Base-by-base conservation (phyloP, 2,888 invertebrate species). In the Periphyllus acericola region DNA sequence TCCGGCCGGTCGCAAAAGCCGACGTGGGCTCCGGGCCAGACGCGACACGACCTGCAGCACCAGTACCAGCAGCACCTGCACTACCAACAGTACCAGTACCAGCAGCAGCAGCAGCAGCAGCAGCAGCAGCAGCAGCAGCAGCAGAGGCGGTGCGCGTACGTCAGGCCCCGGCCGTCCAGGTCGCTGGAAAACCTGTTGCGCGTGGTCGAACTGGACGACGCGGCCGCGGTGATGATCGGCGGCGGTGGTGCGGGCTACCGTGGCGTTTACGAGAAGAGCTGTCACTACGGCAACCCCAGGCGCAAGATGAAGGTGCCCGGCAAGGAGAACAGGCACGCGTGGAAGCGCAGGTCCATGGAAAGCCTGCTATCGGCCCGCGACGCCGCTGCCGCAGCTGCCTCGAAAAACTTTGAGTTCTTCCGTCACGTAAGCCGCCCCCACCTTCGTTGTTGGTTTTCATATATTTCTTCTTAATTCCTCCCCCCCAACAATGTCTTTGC, bases 301-400 rank as follows among this genome's bases (percentile, higher is more conserved):
- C 89, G 89, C 14, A 87, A 90, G 90, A 91, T 74, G 88, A 46
- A 83, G 89, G 75, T 84, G 83, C 29, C 89, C 5, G 89, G 89
- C 32, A 89, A 89, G 36, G 89, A 89, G 86, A 92, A 93, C 91
- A 93, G 93, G 89, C 92, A 93, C 90, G 92, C 92, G 90, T 93
- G 93, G 89, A 93, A 93, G n/a, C 92, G 95, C 76, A 93, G 94
- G 89, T 95, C 95, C 0, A 95, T 95, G 94, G 95, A 95, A 91
- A 95, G 95, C 91, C 92, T 95, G 89, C 90, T 93, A 90, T 93
- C 86, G 17, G 72, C 86, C 46, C 84, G 76, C n/a, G 84, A 84
- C 11, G 76, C 76, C 34, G 75, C 40, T 9, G 66, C 68, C 11
- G 19, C 29, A 3, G 80, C 80, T n/a, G 25, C 21, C 55, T 9